These are phyloP conservation scores for Lepisosteus osseus DNA, from an alignment of 2,113 vertebrate species.

Conservation along the genomic window DNA sequence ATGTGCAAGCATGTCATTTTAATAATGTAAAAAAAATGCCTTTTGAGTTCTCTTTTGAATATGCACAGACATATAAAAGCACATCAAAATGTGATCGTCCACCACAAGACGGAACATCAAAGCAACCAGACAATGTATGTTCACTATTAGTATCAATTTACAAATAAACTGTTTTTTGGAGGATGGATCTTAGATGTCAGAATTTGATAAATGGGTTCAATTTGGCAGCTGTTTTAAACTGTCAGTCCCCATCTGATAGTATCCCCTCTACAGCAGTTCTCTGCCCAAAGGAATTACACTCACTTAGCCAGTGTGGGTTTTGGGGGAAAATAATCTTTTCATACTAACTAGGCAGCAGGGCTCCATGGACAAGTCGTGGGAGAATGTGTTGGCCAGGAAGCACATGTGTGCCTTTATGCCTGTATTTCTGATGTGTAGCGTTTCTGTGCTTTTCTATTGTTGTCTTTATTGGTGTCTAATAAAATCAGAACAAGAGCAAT, in stretches of 20 bases:
- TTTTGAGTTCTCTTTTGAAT: too few relatives aligned
- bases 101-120: constrained; percentile 49
- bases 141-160: constrained; percentile 73
- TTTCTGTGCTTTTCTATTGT: not conserved
- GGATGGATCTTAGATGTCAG: constrained; percentile 68
- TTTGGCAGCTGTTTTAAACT: constrained; percentile 71
- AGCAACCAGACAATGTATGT: constrained; percentile 52
- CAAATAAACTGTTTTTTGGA: constrained; percentile 71
- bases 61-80: constrained; percentile 5
- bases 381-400: not conserved
- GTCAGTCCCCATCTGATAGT: constrained; percentile 64
- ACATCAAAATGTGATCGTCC: constrained; percentile 18
- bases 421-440: not conserved
- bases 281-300: constrained; percentile 66
- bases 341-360: constrained; percentile 54
- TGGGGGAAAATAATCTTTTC: constrained; percentile 60
- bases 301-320: constrained; percentile 55
- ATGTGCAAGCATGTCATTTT: constrained; percentile 21
- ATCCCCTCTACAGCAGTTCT: constrained; percentile 41
- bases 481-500: not conserved
- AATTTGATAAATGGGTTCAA: constrained; percentile 79
- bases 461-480: constrained; percentile 1
- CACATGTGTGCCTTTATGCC: not conserved
- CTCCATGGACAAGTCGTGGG: constrained; percentile 37
- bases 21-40: constrained; percentile 61